phyloP scores from a whole-genome alignment of 2,888 invertebrate species.

The Tillus elongatus region DNA sequence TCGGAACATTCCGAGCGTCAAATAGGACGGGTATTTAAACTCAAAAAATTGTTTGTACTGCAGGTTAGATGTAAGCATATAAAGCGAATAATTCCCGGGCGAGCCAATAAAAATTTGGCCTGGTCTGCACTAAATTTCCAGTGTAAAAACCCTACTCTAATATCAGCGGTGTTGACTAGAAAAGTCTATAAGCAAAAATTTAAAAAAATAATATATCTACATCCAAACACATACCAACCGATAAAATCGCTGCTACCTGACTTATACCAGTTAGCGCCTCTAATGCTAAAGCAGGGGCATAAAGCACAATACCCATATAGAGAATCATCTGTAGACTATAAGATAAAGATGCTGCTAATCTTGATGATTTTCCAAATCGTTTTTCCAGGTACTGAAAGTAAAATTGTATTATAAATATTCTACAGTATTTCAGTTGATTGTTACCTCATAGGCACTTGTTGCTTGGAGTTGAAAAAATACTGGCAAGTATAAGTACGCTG shows the following conservation, averaged over 20 bases:
- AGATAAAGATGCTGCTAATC: constrained; percentile 70
- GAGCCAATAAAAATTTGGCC: no score
- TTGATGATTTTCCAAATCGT: constrained; percentile 69
- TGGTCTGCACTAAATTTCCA: no score
- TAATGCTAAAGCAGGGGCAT: constrained; percentile 85
- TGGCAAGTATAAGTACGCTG: constrained; percentile 69
- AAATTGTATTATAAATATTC: constrained; percentile 4
- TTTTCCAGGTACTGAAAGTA: constrained; percentile 70
- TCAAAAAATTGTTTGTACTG: no score
- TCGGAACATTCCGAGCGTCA: no score
- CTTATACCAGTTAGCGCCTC: constrained; percentile 77
- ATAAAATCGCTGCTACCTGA: constrained; percentile 61
- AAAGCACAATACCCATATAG: constrained; percentile 86
- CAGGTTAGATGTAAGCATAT: no score
- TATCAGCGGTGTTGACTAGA: no score
- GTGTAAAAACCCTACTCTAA: no score
- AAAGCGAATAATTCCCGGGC: no score
- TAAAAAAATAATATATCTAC: no score
- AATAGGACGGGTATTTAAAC: no score
- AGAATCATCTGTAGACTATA: constrained; percentile 85
- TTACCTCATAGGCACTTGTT: constrained; percentile 80
- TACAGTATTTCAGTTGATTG: constrained; percentile 9
- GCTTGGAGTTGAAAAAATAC: constrained; percentile 76
- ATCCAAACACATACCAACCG: constrained; percentile 46
- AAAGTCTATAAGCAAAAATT: no score